These are phyloP conservation scores for Lycocerus yunnanus DNA, from an alignment of 2,888 invertebrate genomes.

Conservation along the genomic window DNA sequence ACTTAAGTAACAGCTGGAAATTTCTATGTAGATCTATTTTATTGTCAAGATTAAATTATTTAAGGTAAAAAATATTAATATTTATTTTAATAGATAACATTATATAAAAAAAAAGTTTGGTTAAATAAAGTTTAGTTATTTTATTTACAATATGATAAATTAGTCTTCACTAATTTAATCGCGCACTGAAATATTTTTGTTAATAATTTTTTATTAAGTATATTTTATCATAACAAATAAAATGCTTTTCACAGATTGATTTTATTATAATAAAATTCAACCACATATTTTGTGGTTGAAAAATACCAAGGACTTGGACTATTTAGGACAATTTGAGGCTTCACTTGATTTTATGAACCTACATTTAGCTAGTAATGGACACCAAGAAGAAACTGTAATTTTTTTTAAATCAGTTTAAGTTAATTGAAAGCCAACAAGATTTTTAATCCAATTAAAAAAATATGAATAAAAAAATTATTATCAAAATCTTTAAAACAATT, in stretches of 20 bases:
- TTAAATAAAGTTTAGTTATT: not conserved
- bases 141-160: not conserved
- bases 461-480: no score
- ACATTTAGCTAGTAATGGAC: no score
- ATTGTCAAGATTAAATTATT: not conserved
- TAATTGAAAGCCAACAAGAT: no score
- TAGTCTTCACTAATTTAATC: not conserved
- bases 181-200: not conserved
- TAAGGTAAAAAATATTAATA: not conserved
- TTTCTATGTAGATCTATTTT: not conserved
- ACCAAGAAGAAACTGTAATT: no score
- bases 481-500: no score
- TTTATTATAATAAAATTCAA: no score
- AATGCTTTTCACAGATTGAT: not conserved
- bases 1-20: not conserved
- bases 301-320: no score
- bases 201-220: not conserved
- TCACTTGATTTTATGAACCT: no score
- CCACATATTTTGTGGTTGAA: no score
- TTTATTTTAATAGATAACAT: not conserved
- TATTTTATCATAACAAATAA: not conserved
- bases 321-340: no score
- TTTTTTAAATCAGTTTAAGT: no score
- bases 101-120: not conserved
- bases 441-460: no score